Evolutionary conservation across 2,113 vertebrate species (phyloP).

Genomic region (Agelaius tricolor): DNA sequence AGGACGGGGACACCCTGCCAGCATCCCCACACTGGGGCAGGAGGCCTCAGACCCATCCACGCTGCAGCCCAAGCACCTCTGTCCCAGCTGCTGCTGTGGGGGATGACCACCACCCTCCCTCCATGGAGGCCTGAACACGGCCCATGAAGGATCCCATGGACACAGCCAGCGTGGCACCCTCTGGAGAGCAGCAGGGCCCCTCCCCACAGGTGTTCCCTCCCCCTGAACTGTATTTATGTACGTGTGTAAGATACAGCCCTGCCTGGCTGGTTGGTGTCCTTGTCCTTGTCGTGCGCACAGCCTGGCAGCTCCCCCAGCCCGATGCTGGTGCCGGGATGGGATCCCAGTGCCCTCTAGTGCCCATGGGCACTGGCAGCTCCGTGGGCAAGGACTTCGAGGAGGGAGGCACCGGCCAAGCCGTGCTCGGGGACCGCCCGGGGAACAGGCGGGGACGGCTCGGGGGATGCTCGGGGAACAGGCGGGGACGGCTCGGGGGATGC

Average conservation of each 20-base stretch:
- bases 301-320: neutral
- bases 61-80: neutral
- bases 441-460: too few species aligned
- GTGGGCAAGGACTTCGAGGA: accelerated
- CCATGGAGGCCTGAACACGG: accelerated
- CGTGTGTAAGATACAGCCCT: constrained; percentile 27
- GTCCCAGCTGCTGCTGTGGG: neutral
- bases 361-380: neutral
- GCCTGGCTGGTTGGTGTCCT: neutral
- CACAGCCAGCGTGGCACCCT: accelerated
- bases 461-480: too few species aligned
- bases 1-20: neutral
- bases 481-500: too few species aligned
- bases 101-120: neutral
- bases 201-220: neutral
- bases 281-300: neutral
- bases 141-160: accelerated
- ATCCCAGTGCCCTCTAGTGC: constrained; percentile 6
- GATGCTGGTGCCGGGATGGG: neutral
- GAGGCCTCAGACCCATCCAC: accelerated
- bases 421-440: neutral
- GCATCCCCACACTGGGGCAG: accelerated
- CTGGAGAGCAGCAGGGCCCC: neutral
- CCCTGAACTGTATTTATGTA: constrained; percentile 52
- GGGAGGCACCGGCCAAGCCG: neutral